Evolutionary conservation across 2,888 invertebrate species (phyloP).

Genomic region (Danaus chrysippus): DNA sequence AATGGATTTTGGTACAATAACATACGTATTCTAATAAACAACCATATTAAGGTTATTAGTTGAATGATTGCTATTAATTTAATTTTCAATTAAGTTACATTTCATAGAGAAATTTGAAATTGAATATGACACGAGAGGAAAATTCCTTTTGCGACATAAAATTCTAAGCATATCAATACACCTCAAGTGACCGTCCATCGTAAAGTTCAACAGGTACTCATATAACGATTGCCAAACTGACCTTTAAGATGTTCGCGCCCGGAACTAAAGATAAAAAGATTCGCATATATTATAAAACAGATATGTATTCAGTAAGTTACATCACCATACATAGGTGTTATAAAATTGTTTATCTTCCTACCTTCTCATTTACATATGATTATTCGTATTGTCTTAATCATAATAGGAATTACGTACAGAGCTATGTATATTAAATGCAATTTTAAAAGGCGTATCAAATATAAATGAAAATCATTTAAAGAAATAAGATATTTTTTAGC

Average conservation of each 20-base stretch:
- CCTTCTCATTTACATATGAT: neutral
- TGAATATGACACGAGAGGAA: neutral
- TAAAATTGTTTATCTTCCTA: constrained; percentile 6
- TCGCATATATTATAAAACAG: constrained; percentile 37
- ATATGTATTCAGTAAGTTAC: constrained; percentile 18
- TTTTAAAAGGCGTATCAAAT: too few species aligned
- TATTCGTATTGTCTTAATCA: too few species aligned
- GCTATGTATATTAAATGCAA: too few species aligned
- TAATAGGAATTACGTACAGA: too few species aligned
- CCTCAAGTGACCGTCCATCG: constrained; percentile 13
- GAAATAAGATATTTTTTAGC: too few species aligned
- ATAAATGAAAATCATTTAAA: too few species aligned
- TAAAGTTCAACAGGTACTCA: constrained; percentile 29
- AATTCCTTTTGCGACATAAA: constrained; percentile 8
- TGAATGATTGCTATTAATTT: too few species aligned
- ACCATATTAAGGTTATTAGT: too few species aligned
- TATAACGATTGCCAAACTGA: constrained; percentile 40
- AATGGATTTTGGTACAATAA: too few species aligned
- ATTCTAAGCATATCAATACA: constrained; percentile 11
- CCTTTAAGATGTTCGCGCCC: constrained; percentile 40
- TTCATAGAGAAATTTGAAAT: too few species aligned
- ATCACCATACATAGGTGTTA: constrained; percentile 23
- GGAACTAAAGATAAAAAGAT: constrained; percentile 40
- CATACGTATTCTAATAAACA: too few species aligned
- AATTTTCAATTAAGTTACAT: too few species aligned